Percentiles rank a stretch among this genome's conserved stretches.
These are phyloP conservation scores for Lasioglossum calceatum DNA, from an alignment of 2,888 invertebrate genomes.

Conservation along the genomic window DNA sequence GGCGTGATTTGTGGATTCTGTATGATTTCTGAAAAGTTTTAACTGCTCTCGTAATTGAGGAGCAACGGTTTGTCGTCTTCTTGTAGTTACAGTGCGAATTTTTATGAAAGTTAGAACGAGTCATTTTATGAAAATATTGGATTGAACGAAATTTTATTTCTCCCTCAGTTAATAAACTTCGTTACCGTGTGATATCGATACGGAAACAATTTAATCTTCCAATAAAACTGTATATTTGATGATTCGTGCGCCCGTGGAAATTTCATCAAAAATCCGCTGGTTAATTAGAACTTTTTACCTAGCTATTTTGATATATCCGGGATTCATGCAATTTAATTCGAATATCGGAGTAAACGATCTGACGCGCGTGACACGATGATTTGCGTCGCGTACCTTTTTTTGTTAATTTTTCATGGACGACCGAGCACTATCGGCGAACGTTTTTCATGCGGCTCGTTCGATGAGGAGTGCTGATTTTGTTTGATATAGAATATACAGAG, in stretches of 20 bases:
- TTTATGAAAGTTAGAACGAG: background rate
- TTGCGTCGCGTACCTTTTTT: background rate
- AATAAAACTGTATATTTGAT: background rate
- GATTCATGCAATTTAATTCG: background rate
- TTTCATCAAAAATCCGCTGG: background rate
- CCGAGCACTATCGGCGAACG: background rate
- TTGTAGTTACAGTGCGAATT: background rate
- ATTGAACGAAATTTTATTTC: background rate
- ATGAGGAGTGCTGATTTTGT: background rate
- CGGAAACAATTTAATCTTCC: slow-evolving; percentile 1
- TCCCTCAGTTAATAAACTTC: background rate
- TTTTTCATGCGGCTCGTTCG: background rate
- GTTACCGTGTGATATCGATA: background rate
- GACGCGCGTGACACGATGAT: background rate
- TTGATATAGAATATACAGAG: background rate
- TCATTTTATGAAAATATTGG: background rate
- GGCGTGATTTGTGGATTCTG: too few species aligned
- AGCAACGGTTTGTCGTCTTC: too few species aligned
- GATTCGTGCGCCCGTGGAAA: background rate
- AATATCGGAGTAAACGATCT: background rate
- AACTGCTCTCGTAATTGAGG: too few species aligned
- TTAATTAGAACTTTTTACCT: background rate
- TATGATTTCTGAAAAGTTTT: background rate
- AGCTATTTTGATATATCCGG: background rate
- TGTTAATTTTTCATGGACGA: background rate